Percentiles rank a stretch among this genome's conserved stretches.
Conservation (phyloP, 2,797 vertebrate species). For the Fistularia tabacaria region DNA sequence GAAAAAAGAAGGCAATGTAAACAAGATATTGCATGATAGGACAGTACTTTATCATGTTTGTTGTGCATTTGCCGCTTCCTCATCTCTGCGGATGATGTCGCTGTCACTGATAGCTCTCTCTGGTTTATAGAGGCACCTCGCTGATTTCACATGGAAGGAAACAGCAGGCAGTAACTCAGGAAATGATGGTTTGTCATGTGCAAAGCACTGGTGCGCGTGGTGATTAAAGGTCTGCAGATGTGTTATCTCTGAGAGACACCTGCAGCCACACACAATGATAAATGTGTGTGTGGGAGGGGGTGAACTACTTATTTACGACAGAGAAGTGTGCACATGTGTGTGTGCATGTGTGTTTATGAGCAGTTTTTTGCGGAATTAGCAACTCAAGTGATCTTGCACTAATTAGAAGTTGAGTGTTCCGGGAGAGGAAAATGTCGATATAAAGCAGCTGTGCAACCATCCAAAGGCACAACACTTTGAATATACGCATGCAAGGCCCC, state of each 20-base stretch:
- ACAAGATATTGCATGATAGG: no score
- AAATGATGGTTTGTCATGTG: slow-evolving; percentile 16
- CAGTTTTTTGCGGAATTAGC: neutral
- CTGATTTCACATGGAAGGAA: neutral
- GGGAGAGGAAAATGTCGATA: neutral
- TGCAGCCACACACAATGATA: slow-evolving; percentile 36
- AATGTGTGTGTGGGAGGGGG: slow-evolving; percentile 7
- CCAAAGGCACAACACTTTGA: no score
- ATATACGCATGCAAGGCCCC: no score
- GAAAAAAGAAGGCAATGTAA: no score
- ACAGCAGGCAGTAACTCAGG: slow-evolving; percentile 14
- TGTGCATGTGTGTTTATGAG: neutral
- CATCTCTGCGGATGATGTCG: slow-evolving; percentile 1
- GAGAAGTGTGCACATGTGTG: neutral
- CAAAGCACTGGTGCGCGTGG: slow-evolving; percentile 19
- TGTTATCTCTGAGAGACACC: slow-evolving; percentile 54
- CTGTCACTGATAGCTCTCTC: neutral
- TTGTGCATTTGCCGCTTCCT: no score
- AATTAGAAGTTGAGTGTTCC: slow-evolving; percentile 2
- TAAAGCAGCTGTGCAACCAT: no score
- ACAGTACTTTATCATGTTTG: no score
- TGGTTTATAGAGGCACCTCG: neutral
- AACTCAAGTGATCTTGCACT: slow-evolving; percentile 16
- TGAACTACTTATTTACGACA: no score
- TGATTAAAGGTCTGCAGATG: slow-evolving; percentile 55